These are phyloP conservation scores for Bibio marci DNA, from an alignment of 2,888 invertebrate species.

Conservation along the genomic window DNA sequence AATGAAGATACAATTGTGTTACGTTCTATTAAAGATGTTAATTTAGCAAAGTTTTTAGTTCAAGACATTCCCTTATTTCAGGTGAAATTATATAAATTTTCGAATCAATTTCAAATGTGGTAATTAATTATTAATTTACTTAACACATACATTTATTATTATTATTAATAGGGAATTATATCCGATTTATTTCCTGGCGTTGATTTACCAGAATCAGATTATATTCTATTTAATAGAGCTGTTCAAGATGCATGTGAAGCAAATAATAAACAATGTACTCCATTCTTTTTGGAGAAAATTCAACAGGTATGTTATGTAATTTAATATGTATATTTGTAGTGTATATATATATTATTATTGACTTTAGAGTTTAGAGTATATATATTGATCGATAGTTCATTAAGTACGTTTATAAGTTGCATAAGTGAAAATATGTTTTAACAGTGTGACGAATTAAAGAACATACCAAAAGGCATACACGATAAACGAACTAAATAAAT, in stretches of 20 bases:
- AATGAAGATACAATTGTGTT: conserved; percentile 73
- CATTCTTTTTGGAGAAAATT: conserved; percentile 76
- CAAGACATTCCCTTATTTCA: conserved; percentile 80
- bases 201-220: conserved; percentile 58
- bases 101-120: too few species aligned
- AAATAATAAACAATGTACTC: conserved; percentile 68
- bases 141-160: too few species aligned
- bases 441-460: too few species aligned
- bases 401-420: too few species aligned
- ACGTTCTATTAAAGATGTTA: conserved; percentile 85
- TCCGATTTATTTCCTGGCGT: conserved; percentile 88
- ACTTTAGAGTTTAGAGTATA: too few species aligned
- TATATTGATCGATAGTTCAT: too few species aligned
- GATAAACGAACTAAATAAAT: too few species aligned
- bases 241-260: conserved; percentile 42
- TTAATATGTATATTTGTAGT: not conserved
- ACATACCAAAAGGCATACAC: too few species aligned
- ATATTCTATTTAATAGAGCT: conserved; percentile 49
- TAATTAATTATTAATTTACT: too few species aligned
- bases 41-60: conserved; percentile 81
- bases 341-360: too few species aligned
- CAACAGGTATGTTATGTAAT: conserved; percentile 28
- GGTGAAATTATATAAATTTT: too few species aligned
- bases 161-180: conserved; percentile 58
- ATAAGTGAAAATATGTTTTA: too few species aligned